phyloP scores from a whole-genome alignment of 2,113 vertebrate genomes.

The Nanorana parkeri region DNA sequence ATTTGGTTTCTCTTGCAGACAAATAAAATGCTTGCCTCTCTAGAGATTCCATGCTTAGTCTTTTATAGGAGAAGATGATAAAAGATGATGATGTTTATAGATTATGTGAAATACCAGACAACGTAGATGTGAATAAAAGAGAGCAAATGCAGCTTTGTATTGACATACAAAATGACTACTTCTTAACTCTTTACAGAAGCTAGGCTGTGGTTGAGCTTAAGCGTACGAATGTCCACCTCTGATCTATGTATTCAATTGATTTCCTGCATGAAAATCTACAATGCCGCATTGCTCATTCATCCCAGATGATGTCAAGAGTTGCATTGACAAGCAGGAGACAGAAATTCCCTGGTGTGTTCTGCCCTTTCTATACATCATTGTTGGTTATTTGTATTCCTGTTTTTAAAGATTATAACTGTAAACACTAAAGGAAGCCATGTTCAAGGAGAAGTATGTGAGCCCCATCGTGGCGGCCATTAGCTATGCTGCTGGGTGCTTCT shows the following conservation, averaged over 20 bases:
- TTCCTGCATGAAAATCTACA: neutral
- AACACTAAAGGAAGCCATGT: too few relatives aligned
- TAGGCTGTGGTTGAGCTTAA: neutral
- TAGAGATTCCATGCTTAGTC: neutral
- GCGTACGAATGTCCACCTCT: neutral
- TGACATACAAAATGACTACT: neutral
- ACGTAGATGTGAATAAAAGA: constrained; percentile 2
- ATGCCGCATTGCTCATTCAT: neutral
- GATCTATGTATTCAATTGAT: neutral
- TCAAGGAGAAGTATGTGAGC: too few relatives aligned
- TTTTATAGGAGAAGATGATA: neutral
- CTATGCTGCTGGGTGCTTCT: too few relatives aligned
- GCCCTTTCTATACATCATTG: neutral
- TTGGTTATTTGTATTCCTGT: neutral
- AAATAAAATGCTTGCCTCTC: neutral
- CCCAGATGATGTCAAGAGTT: neutral
- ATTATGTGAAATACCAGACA: neutral
- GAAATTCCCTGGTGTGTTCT: neutral
- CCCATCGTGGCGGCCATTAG: too few relatives aligned
- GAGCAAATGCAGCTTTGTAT: neutral
- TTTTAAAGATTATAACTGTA: too few relatives aligned
- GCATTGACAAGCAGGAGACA: constrained; percentile 23
- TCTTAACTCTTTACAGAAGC: neutral
- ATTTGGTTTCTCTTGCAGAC: neutral
- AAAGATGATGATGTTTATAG: neutral